Conservation (phyloP, 1,140 invertebrate genomes). For the Melitaea cinxia region DNA sequence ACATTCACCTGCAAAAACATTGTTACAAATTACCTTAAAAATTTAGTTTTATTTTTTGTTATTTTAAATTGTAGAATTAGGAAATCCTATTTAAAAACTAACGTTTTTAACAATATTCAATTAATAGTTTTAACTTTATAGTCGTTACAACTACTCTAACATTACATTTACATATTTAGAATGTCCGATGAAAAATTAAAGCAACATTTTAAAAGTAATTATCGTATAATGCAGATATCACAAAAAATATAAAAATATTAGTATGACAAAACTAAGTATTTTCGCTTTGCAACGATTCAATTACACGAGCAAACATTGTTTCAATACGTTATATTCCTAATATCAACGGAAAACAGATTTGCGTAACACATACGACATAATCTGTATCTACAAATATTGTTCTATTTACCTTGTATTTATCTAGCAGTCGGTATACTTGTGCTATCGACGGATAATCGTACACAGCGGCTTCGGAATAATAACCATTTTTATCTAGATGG, state of each 20-base stretch:
- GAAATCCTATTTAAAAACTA: too few relatives aligned
- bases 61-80: too few relatives aligned
- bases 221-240: background rate
- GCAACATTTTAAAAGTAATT: too few relatives aligned
- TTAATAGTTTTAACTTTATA: too few relatives aligned
- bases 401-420: constrained; percentile 80
- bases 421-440: constrained; percentile 82
- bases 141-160: background rate
- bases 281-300: background rate
- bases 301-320: background rate
- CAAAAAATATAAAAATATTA: background rate
- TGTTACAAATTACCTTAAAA: too few relatives aligned
- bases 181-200: too few relatives aligned
- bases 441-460: constrained; percentile 85
- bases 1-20: constrained; percentile 81
- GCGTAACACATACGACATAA: constrained; percentile 40
- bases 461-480: constrained; percentile 78
- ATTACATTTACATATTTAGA: too few relatives aligned
- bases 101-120: too few relatives aligned
- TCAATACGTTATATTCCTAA: constrained; percentile 10
- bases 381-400: constrained; percentile 33
- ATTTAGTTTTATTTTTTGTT: too few relatives aligned
- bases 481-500: constrained; percentile 81
- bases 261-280: background rate
- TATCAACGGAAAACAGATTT: constrained; percentile 39